Base-by-base conservation (phyloP, 1,140 invertebrate species). In the Schlechtendalia chinensis region DNA sequence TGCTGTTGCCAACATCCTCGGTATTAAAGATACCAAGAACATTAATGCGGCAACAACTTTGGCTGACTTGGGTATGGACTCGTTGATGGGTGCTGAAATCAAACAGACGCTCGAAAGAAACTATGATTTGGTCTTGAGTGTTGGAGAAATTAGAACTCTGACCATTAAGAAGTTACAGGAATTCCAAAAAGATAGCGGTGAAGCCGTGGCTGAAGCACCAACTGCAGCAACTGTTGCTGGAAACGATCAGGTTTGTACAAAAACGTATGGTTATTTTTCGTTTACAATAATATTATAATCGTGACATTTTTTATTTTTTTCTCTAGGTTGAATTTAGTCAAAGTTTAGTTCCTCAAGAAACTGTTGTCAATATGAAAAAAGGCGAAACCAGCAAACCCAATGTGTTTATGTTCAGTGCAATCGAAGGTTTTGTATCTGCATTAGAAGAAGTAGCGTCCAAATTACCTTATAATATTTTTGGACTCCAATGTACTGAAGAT, bases 21-120 rank as follows among this genome's bases (percentile, higher is more conserved):
- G 84, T 75, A 89, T 97, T 74, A 96, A 98, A 84, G 94, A 98
- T 84, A 84, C 90, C 0, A 91, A 89, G 80, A 91, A 91, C 67
- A 88, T 98, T 5, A 91, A 93, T 71, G 86, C 89, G 47, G 89
- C 90, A 10, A 89, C 91, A 0, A 93, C 90, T 27, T 87, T 99
- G 10, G 93, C 93, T 17, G 97, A 99, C 85, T 88, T 99, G 11
- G 97, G 97, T 16, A 95, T 99, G 91, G 97, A 99, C 84, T 98
- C 96, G 0, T 87, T 99, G 53, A 98, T 99, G 97, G 96, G 95
- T 79, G 95, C 97, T 0, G 97, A 99, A 88, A 96, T 99, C 82
- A 98, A 98, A 87, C 96, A 98, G 85, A 96, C 93, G 0, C 86
- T 99, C 12, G 96, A 99, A 85, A 89, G 96, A 77, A 94, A 95